phyloP scores from a whole-genome alignment of 2,113 vertebrate species.

The Anarrhichthys ocellatus region DNA sequence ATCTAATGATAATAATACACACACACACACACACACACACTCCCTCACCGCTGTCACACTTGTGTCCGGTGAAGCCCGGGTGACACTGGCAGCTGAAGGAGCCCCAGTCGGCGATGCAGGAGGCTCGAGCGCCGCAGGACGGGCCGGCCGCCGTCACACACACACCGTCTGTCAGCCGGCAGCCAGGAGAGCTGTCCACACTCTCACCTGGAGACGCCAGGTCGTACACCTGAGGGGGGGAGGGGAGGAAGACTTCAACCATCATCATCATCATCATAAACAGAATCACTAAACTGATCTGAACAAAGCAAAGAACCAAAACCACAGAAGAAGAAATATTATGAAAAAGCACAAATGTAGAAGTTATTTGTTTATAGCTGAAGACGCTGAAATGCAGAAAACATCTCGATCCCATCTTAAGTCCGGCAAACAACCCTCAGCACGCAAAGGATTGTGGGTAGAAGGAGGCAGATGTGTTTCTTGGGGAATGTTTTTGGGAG shows the following conservation, averaged over 20 bases:
- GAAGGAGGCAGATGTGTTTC: not conserved
- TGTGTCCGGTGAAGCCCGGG: slow-evolving; percentile 85
- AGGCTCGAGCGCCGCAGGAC: slow-evolving; percentile 87
- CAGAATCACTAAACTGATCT: too few species aligned
- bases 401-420: too few species aligned
- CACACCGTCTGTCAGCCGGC: slow-evolving; percentile 83
- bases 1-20: too few species aligned
- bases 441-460: slow-evolving; percentile 31
- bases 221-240: slow-evolving; percentile 85
- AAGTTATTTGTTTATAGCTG: too few species aligned
- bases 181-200: slow-evolving; percentile 86
- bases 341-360: too few species aligned
- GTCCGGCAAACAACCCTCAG: not conserved
- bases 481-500: slow-evolving; percentile 10
- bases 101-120: slow-evolving; percentile 87
- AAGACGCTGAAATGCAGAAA: too few species aligned
- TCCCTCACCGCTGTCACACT: slow-evolving; percentile 86
- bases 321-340: too few species aligned
- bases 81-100: slow-evolving; percentile 89
- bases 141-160: slow-evolving; percentile 81
- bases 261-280: too few species aligned
- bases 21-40: too few species aligned
- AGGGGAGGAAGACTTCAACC: too few species aligned
- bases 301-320: too few species aligned
- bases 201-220: slow-evolving; percentile 87